phyloP scores from a whole-genome alignment of 2,113 vertebrate genomes.

The Sapayoa aenigma region DNA sequence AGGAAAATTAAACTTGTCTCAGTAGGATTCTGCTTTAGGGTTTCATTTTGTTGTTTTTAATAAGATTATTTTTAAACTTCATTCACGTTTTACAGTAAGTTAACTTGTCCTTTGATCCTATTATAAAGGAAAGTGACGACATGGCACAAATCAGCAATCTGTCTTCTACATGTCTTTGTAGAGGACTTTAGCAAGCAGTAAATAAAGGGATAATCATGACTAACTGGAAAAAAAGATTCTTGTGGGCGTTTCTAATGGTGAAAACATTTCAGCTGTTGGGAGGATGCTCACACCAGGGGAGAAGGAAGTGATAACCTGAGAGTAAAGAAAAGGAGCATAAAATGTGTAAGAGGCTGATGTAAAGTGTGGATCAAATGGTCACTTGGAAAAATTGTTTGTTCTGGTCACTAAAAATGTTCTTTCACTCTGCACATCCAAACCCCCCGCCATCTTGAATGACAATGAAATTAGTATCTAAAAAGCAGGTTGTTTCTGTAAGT shows the following conservation, averaged over 20 bases:
- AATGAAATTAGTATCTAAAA: background rate
- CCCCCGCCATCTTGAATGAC: background rate
- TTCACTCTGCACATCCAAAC: background rate
- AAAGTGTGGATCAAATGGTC: background rate
- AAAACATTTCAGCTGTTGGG: background rate
- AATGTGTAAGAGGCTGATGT: background rate
- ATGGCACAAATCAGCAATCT: background rate
- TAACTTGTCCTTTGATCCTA: background rate
- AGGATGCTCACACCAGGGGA: background rate
- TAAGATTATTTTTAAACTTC: background rate
- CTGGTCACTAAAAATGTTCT: background rate
- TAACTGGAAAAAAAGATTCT: background rate
- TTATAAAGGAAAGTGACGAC: background rate
- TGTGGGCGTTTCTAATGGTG: background rate
- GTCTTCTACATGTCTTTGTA: background rate
- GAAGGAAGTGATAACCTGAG: background rate
- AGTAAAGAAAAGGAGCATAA: background rate
- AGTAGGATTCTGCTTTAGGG: background rate
- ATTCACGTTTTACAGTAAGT: background rate
- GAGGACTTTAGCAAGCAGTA: background rate
- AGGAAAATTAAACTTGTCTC: background rate
- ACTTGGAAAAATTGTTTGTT: background rate
- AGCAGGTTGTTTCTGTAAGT: background rate
- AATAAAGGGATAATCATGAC: background rate
- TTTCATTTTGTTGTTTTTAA: background rate